Conservation (phyloP, 1,140 invertebrate genomes). For the Coptotermes formosanus region DNA sequence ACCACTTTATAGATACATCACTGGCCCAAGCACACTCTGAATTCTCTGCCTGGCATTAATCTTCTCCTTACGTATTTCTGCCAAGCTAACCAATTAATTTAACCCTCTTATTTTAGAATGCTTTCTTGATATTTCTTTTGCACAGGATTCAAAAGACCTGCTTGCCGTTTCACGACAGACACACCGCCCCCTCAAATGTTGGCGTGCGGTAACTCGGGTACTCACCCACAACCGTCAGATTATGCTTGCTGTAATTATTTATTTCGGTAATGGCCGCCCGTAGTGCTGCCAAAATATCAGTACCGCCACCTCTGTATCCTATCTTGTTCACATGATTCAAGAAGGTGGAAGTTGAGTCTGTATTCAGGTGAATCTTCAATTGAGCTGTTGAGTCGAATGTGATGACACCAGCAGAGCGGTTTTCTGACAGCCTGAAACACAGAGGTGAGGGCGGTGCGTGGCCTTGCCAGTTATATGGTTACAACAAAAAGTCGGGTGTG, state of each 20-base stretch:
- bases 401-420: conserved; percentile 13
- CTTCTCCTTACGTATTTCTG: too few relatives aligned
- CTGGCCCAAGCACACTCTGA: too few relatives aligned
- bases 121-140: too few relatives aligned
- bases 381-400: background rate
- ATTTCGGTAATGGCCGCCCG: background rate
- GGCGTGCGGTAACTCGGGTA: background rate
- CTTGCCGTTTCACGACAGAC: too few relatives aligned
- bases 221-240: background rate
- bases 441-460: background rate
- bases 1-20: too few relatives aligned
- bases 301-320: background rate
- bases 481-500: too few relatives aligned
- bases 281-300: background rate
- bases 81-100: too few relatives aligned
- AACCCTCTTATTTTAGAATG: too few relatives aligned
- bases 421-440: conserved; percentile 20
- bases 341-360: background rate
- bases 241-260: background rate
- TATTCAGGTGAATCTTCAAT: background rate
- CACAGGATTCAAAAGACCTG: too few relatives aligned
- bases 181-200: too few relatives aligned
- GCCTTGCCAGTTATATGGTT: too few relatives aligned
- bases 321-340: background rate
- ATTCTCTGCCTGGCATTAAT: too few relatives aligned